These are phyloP conservation scores for Sebastes taczanowskii DNA, from an alignment of 2,797 vertebrate species.

Conservation along the genomic window DNA sequence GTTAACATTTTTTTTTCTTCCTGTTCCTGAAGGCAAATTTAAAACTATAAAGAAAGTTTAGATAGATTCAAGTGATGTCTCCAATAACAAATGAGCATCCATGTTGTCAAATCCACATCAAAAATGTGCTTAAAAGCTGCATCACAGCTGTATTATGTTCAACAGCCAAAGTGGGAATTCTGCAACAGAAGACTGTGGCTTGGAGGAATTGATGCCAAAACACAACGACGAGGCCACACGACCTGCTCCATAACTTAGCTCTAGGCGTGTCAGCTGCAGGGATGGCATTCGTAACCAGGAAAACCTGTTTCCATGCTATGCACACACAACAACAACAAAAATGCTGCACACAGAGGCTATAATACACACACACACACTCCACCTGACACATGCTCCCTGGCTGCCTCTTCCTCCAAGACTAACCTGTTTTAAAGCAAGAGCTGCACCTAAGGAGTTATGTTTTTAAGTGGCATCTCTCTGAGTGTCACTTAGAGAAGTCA, in stretches of 20 bases:
- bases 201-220: conserved; percentile 48
- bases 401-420: conserved; percentile 33
- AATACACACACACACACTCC: conserved; percentile 20
- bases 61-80: not conserved
- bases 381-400: conserved; percentile 47
- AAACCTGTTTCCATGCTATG: conserved; percentile 70
- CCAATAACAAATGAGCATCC: not conserved
- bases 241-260: conserved; percentile 34
- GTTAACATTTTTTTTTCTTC: not conserved
- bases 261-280: conserved; percentile 63
- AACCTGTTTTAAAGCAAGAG: conserved; percentile 63
- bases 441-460: conserved; percentile 21
- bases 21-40: not conserved
- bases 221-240: conserved; percentile 26
- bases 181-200: conserved; percentile 15
- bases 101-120: not conserved
- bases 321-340: conserved; percentile 17
- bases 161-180: conserved; percentile 3
- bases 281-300: conserved; percentile 74
- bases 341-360: conserved; percentile 6
- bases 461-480: conserved; percentile 11
- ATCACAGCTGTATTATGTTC: not conserved
- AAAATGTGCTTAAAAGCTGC: not conserved
- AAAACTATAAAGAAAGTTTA: not conserved
- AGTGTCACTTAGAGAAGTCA: conserved; percentile 1